These are phyloP conservation scores for Drosophila recens DNA, from an alignment of 2,888 invertebrate genomes.

Conservation along the genomic window DNA sequence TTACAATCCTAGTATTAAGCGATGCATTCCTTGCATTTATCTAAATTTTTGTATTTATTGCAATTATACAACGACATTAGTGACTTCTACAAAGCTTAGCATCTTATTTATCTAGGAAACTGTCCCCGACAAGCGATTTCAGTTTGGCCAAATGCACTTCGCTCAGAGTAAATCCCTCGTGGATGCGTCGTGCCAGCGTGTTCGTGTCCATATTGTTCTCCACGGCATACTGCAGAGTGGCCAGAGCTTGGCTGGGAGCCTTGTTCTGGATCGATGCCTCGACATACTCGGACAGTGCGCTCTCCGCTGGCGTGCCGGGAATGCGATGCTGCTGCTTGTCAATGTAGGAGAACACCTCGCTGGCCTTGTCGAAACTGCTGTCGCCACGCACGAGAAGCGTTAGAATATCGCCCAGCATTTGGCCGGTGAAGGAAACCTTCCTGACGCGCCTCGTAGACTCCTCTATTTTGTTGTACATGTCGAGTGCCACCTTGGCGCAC, in stretches of 20 bases:
- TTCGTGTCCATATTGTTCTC: slow-evolving; percentile 86
- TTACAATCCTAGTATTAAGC: slow-evolving; percentile 25
- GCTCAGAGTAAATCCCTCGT: slow-evolving; percentile 85
- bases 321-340: slow-evolving; percentile 86
- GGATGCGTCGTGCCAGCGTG: slow-evolving; percentile 71
- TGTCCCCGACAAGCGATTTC: slow-evolving; percentile 86
- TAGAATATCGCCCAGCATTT: slow-evolving; percentile 88
- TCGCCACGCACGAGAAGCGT: slow-evolving; percentile 84
- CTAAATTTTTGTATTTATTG: slow-evolving; percentile 45
- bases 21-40: slow-evolving; percentile 50
- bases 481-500: slow-evolving; percentile 87
- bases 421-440: slow-evolving; percentile 86
- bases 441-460: slow-evolving; percentile 82
- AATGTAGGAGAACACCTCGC: slow-evolving; percentile 86
- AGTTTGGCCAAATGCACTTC: slow-evolving; percentile 86
- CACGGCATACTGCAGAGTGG: slow-evolving; percentile 87
- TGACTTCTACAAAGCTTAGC: slow-evolving; percentile 3
- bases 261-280: slow-evolving; percentile 87
- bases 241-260: slow-evolving; percentile 86
- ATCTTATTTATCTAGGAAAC: slow-evolving; percentile 67
- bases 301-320: slow-evolving; percentile 87
- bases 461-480: slow-evolving; percentile 87
- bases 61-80: slow-evolving; percentile 46
- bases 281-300: slow-evolving; percentile 86
- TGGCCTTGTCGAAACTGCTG: slow-evolving; percentile 87